Base-by-base conservation (phyloP, 2,113 vertebrate species). In the Eurypyga helias region DNA sequence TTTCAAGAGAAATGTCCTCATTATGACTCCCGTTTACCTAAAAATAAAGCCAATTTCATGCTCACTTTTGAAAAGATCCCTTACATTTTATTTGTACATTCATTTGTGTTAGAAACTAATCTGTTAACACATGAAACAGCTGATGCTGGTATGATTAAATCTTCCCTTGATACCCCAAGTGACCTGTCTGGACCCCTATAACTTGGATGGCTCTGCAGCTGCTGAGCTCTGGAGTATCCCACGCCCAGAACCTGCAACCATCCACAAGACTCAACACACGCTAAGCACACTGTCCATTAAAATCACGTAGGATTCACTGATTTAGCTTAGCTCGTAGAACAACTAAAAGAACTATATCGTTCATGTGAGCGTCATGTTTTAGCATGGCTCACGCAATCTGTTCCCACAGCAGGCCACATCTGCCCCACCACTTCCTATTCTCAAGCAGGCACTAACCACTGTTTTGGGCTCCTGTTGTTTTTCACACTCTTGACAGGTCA, bases 331-430 rank as follows among this genome's bases (percentile, higher is more conserved):
- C 43, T 82, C 2, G 1, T 0, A 61, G 33, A 52, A n/a, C 9
- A 91, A 55, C 71, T 61, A 0, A 17, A 81, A 24, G 14, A 76
- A 64, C 38, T 19, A 9, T 11, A 28, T 19, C 6, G 10, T 26
- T 83, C 54, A 38, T 3, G 46, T 8, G 29, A 79, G 33, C 7
- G 7, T 14, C 17, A 21, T 0, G 0, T 46, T 79, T 58, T 36
- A 69, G 66, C 41, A 69, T 49, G 92, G 29, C 57, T 79, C 58
- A 31, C 2, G 19, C 13, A 54, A 17, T 36, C 43, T 82, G 61
- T 65, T 85, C 70, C 21, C 70, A 60, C 49, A 76, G 51, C 28
- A 67, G 11, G 43, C 21, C 43, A 33, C 18, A 29, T 17, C 1
- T 79, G 38, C 38, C 45, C 18, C 71, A 85, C 28, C 19, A 38